Percentiles rank a stretch among this genome's conserved stretches.
phyloP scores from a whole-genome alignment of 2,797 vertebrate genomes.

The Myotis findleyi region DNA sequence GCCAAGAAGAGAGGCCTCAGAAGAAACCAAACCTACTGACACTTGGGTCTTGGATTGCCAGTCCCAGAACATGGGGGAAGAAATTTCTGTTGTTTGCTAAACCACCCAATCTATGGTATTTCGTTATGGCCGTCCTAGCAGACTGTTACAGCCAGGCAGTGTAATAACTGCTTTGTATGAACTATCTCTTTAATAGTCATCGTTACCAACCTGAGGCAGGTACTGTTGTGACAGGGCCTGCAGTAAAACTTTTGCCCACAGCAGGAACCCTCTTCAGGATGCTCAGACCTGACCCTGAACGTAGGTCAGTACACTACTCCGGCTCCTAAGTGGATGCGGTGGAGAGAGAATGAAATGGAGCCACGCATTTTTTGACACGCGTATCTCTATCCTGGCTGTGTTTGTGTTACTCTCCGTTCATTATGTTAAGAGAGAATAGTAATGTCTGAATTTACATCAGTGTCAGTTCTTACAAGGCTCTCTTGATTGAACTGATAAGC shows the following conservation, averaged over 20 bases:
- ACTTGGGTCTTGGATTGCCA: neutral
- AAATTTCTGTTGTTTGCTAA: neutral
- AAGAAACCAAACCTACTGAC: neutral
- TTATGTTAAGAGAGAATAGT: neutral
- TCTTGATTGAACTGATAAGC: neutral
- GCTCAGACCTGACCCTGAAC: neutral
- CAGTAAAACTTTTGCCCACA: neutral
- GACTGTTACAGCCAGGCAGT: neutral
- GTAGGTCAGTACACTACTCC: neutral
- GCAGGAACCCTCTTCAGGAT: neutral
- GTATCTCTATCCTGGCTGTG: neutral
- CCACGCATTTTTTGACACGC: neutral
- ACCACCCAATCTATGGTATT: neutral
- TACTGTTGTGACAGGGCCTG: neutral
- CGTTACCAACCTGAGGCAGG: neutral
- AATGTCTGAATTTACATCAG: neutral
- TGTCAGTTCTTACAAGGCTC: neutral
- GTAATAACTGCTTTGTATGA: neutral
- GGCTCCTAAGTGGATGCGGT: neutral
- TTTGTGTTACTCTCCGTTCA: neutral
- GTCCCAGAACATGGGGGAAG: neutral
- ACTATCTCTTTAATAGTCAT: neutral
- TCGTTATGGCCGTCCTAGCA: neutral
- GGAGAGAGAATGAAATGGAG: neutral
- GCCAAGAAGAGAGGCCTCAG: neutral